These are phyloP conservation scores for Adrianichthys oophorus DNA, from an alignment of 2,797 vertebrate genomes.

Conservation along the genomic window DNA sequence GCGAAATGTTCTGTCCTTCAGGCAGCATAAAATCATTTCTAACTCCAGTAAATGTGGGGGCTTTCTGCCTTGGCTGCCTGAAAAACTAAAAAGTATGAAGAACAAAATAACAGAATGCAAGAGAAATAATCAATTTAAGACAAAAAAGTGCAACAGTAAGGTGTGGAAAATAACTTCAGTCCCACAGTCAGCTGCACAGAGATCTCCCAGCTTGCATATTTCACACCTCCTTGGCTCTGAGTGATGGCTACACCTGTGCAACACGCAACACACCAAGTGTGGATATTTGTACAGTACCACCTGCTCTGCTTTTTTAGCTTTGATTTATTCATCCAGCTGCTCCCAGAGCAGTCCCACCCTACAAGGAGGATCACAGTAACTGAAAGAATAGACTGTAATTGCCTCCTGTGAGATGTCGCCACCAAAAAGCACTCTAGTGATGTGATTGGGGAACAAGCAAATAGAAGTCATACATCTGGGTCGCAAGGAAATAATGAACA, in stretches of 20 bases:
- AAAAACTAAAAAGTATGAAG: neutral
- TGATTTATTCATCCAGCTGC: conserved; percentile 67
- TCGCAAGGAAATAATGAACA: conserved; percentile 10
- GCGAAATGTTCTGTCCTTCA: conserved; percentile 13
- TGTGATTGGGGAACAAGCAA: conserved; percentile 38
- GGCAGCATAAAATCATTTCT: conserved; percentile 9
- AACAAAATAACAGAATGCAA: neutral
- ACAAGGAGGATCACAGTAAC: conserved; percentile 56
- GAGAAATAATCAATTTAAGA: neutral
- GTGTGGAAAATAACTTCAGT: conserved; percentile 4
- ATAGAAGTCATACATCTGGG: conserved; percentile 30
- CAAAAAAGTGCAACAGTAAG: neutral
- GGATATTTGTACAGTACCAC: conserved; percentile 33
- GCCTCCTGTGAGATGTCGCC: conserved; percentile 50
- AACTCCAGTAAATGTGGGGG: neutral
- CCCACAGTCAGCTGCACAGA: conserved; percentile 1
- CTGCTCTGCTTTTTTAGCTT: conserved; percentile 48
- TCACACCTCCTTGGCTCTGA: conserved; percentile 31
- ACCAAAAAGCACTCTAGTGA: conserved; percentile 37
- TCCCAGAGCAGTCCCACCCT: conserved; percentile 33
- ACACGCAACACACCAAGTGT: conserved; percentile 11
- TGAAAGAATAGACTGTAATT: conserved; percentile 61
- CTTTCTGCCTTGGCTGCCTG: neutral
- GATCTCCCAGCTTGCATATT: conserved; percentile 31
- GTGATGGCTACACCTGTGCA: conserved; percentile 30